Conservation (phyloP, 2,113 vertebrate genomes). For the Antechinus stuartii region DNA sequence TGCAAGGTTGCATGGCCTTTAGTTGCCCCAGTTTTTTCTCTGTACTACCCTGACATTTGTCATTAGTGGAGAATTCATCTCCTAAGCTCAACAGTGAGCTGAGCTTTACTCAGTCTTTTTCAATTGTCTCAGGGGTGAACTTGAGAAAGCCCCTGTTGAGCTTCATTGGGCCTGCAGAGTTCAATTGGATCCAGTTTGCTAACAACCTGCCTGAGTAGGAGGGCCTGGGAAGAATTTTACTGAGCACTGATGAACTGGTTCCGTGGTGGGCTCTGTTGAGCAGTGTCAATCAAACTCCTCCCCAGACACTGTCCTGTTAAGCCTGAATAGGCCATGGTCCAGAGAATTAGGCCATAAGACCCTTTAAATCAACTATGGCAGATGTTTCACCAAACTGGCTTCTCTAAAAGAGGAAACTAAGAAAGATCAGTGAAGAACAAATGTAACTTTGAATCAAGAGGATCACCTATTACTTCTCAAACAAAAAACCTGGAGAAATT, state of each 20-base stretch:
- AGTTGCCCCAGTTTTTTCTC: neutral
- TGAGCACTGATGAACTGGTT: neutral
- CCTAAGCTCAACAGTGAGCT: neutral
- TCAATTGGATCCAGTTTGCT: neutral
- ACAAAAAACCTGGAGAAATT: neutral
- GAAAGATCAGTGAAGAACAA: neutral
- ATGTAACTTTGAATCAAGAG: neutral
- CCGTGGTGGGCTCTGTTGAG: neutral
- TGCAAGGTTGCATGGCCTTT: neutral
- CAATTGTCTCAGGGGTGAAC: slow-evolving; percentile 17
- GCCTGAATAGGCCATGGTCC: neutral
- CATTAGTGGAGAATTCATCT: neutral
- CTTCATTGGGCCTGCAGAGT: rapidly evolving
- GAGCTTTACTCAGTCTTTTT: slow-evolving; percentile 22
- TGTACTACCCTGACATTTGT: neutral
- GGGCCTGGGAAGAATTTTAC: neutral
- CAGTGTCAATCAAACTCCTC: neutral
- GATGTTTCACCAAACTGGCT: neutral
- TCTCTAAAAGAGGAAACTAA: neutral
- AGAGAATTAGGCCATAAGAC: neutral
- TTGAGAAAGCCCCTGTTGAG: neutral
- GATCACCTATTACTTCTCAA: neutral
- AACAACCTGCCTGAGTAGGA: neutral
- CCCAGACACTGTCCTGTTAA: neutral
- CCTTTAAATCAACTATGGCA: neutral